phyloP scores from a whole-genome alignment of 2,113 vertebrate genomes.

The Ascaphus truei region DNA sequence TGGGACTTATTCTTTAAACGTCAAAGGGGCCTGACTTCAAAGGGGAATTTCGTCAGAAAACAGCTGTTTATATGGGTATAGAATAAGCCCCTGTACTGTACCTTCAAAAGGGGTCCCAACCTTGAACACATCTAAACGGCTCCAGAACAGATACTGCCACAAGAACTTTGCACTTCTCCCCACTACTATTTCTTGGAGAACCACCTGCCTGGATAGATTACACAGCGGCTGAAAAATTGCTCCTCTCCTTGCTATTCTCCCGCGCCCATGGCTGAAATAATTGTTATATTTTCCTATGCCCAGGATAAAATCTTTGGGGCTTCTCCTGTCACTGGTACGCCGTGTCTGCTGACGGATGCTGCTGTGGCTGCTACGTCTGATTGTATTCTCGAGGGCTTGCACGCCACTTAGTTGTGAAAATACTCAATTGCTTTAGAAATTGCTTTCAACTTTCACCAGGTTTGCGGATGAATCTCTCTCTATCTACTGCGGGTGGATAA shows the following conservation, averaged over 20 bases:
- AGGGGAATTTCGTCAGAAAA: no score
- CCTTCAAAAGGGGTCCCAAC: no score
- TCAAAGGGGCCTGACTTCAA: no score
- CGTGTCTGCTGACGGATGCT: background rate
- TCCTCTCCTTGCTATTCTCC: background rate
- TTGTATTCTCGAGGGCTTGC: background rate
- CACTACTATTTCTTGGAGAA: no score
- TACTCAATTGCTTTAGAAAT: background rate
- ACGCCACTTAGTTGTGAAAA: background rate
- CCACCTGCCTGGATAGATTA: background rate
- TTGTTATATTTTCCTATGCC: background rate
- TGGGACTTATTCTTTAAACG: no score
- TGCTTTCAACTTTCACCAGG: background rate
- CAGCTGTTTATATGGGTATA: no score
- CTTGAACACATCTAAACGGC: no score
- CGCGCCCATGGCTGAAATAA: background rate
- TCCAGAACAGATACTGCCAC: no score
- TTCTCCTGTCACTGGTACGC: constrained; percentile 3
- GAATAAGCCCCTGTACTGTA: no score
- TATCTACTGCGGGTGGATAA: background rate
- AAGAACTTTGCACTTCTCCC: no score
- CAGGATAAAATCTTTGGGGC: background rate
- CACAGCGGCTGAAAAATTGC: background rate
- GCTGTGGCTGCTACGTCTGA: background rate
- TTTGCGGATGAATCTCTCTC: background rate